Conservation (phyloP, 2,797 vertebrate species). For the Parauchenoglanis ngamensis region DNA sequence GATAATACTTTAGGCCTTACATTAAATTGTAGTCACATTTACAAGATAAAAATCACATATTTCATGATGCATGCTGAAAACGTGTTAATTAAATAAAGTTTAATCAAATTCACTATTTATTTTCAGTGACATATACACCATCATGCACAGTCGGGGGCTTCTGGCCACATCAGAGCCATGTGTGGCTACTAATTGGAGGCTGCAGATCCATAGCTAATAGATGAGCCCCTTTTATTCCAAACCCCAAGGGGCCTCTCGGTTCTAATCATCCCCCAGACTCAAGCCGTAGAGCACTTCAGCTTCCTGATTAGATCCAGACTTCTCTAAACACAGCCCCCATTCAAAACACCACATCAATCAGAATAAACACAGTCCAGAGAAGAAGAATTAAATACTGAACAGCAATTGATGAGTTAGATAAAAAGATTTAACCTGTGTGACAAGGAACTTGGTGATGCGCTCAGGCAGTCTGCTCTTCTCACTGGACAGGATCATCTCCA, state of each 20-base stretch:
- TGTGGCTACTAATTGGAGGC: constrained; percentile 65
- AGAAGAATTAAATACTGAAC: not conserved
- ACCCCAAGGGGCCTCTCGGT: constrained; percentile 46
- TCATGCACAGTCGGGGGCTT: constrained; percentile 37
- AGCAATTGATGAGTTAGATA: constrained; percentile 19
- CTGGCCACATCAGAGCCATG: constrained; percentile 47
- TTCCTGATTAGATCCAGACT: constrained; percentile 66
- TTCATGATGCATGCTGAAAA: constrained; percentile 24
- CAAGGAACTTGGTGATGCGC: constrained; percentile 94
- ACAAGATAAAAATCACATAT: constrained; percentile 3
- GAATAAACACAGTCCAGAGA: constrained; percentile 63
- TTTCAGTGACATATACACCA: constrained; percentile 38
- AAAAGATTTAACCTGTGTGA: constrained; percentile 84
- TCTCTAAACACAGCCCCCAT: constrained; percentile 65
- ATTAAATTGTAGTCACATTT: constrained; percentile 3
- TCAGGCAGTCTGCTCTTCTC: constrained; percentile 96
- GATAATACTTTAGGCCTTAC: constrained; percentile 30
- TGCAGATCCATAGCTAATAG: constrained; percentile 67
- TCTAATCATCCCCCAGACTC: constrained; percentile 71
- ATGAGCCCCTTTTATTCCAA: constrained; percentile 64
- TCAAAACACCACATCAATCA: constrained; percentile 56
- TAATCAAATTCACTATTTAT: constrained; percentile 33
- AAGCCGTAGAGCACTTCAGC: constrained; percentile 58
- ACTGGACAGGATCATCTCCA: constrained; percentile 97
- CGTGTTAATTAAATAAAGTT: constrained; percentile 34